Evolutionary conservation across 2,888 invertebrate genomes (phyloP), one percentile per base, ranked within the genome.

Genomic region (Entomobrya multifasciata): DNA sequence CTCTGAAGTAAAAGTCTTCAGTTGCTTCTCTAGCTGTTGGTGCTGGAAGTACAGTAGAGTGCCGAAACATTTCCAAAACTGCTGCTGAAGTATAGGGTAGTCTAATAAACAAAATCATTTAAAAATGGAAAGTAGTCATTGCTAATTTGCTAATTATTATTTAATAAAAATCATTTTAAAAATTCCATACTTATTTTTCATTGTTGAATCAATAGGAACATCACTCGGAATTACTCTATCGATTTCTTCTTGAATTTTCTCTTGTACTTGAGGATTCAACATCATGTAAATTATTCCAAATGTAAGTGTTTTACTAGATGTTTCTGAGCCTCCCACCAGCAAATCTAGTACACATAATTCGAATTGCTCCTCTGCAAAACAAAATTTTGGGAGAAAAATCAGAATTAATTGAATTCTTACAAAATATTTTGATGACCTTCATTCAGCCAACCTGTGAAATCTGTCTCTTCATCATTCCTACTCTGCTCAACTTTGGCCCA

Each of bases 221-320:
- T 60, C 52, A 15, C 25, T 13, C 10, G 85, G 85, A 8, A 85
- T 47, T 0, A 67, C 57, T 6, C 11, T 6, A 22, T 85, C 78
- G 22, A 85, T 78, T 78, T 85, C 85, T 0, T 57, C 10, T 11
- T 85, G 85, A 47, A 85, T 27, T 15, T 60, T 85, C 22, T 79
- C 52, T 22, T 85, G 85, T 0, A 85, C 52, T 0, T 72, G 17
- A 1, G 67, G 78, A 62, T 85, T 27, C 8, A 78, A 57, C 8
- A 85, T n/a, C 85, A 85, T 79, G 72, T 85, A 85, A 2, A 85
- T 30, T 0, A 85, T 49, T 55, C 70, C 78, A 52, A 85, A 85
- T 1, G 57, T 57, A 3, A 79, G n/a, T 0, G 85, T 85, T 15
- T 85, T 85, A 20, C 77, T 77, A 0, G 70, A 52, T 0, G 85